These are phyloP conservation scores for Capricornis sumatraensis DNA, from an alignment of 2,113 vertebrate species.

Conservation along the genomic window DNA sequence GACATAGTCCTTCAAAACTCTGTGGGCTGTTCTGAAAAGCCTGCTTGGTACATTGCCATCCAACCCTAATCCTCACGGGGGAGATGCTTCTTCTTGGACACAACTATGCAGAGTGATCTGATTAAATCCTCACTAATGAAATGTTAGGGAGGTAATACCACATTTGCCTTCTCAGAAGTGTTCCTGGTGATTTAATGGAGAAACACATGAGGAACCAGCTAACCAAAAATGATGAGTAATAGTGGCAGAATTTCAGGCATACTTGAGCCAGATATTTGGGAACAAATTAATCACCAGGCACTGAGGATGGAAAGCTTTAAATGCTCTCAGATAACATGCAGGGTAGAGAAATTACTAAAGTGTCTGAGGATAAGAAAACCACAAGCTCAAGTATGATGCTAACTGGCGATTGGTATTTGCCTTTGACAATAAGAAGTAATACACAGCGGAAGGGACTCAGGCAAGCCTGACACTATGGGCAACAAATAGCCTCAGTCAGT, in stretches of 20 bases:
- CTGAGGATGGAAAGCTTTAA: background rate
- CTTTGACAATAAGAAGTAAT: background rate
- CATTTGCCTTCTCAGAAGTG: background rate
- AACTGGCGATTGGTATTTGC: background rate
- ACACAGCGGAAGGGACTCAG: background rate
- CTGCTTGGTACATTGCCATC: background rate
- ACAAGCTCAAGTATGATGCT: background rate
- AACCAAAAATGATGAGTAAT: background rate
- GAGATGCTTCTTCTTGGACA: background rate
- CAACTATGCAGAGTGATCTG: background rate
- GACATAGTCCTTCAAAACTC: background rate
- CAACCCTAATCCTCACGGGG: background rate
- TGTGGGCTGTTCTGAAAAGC: background rate
- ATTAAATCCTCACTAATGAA: background rate
- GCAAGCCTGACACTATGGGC: background rate
- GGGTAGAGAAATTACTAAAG: background rate
- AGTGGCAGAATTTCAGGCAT: background rate
- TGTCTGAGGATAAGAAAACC: background rate
- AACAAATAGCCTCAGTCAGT: background rate
- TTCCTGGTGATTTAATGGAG: background rate
- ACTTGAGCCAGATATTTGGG: background rate
- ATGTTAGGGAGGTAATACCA: background rate
- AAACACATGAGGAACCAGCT: background rate
- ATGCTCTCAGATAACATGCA: background rate
- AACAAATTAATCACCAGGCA: background rate